A percentile compares a stretch with the other conserved stretches of the same genome.
These are phyloP conservation scores for Calephelis virginiensis DNA, from an alignment of 1,140 invertebrate genomes.

Conservation along the genomic window DNA sequence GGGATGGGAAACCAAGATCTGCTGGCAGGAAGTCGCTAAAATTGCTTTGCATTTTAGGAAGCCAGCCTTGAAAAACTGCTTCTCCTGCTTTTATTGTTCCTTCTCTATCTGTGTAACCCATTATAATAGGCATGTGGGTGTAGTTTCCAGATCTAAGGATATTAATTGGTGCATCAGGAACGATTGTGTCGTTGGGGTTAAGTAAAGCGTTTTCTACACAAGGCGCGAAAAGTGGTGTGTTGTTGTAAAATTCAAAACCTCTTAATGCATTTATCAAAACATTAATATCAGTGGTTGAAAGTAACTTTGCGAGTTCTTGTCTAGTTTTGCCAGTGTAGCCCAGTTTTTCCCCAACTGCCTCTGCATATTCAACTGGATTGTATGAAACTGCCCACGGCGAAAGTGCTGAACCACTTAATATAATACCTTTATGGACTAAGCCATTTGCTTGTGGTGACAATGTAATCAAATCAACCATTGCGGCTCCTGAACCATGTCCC, in stretches of 20 bases:
- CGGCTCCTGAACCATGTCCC: constrained; percentile 82
- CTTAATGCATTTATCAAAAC: constrained; percentile 38
- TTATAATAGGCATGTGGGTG: constrained; percentile 55
- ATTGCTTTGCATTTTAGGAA: constrained; percentile 51
- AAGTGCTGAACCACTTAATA: constrained; percentile 82
- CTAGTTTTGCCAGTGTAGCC: constrained; percentile 42
- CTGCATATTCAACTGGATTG: constrained; percentile 73
- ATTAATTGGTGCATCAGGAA: constrained; percentile 53
- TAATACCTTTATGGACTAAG: constrained; percentile 79
- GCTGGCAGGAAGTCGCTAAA: constrained; percentile 55
- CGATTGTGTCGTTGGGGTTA: constrained; percentile 43
- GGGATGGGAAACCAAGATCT: constrained; percentile 43
- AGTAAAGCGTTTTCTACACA: constrained; percentile 54
- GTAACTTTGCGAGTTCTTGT: constrained; percentile 40
- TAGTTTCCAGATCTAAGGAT: constrained; percentile 54
- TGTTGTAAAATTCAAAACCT: constrained; percentile 50
- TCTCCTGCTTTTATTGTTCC: constrained; percentile 53
- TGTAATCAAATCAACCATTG: constrained; percentile 82
- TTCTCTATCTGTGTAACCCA: constrained; percentile 57
- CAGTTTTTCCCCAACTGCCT: constrained; percentile 47
- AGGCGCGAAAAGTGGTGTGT: constrained; percentile 57
- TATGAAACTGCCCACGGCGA: constrained; percentile 83
- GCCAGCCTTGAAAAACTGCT: constrained; percentile 43
- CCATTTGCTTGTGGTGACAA: constrained; percentile 79
- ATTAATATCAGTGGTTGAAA: constrained; percentile 40